phyloP scores from a whole-genome alignment of 2,113 vertebrate species.

The Micromys minutus region DNA sequence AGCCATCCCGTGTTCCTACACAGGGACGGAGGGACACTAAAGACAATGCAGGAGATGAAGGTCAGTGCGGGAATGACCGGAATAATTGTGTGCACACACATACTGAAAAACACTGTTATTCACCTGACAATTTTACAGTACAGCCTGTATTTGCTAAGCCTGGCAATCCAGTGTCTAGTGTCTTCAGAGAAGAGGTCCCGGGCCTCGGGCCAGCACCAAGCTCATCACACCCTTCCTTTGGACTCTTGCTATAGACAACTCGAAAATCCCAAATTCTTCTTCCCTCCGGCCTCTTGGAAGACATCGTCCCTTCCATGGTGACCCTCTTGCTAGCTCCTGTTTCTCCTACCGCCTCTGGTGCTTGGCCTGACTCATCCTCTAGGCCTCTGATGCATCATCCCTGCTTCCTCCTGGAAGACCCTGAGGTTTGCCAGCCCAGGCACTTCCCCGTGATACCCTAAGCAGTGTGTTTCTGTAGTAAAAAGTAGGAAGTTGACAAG shows the following conservation, averaged over 20 bases:
- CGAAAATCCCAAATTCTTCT: background rate
- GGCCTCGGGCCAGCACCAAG: background rate
- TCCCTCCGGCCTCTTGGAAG: background rate
- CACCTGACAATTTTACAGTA: background rate
- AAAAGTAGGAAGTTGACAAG: background rate
- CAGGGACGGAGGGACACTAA: background rate
- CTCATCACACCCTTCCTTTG: background rate
- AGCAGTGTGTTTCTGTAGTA: background rate
- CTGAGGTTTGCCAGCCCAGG: background rate
- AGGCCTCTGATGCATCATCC: background rate
- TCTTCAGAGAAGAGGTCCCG: background rate
- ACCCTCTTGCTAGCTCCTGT: background rate
- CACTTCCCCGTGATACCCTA: background rate
- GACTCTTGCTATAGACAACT: background rate
- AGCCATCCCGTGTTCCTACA: background rate
- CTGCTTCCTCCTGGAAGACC: background rate
- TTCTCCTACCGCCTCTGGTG: background rate
- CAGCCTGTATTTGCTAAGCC: constrained; percentile 32
- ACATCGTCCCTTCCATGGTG: background rate
- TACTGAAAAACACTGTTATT: constrained; percentile 14
- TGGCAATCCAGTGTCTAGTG: background rate
- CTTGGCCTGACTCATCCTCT: background rate
- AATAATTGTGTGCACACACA: background rate
- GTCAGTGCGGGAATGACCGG: background rate
- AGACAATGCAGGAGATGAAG: background rate